Percentiles rank a stretch among this genome's conserved stretches.
These are phyloP conservation scores for Malurus elegans DNA, from an alignment of 2,113 vertebrate genomes.

Conservation along the genomic window DNA sequence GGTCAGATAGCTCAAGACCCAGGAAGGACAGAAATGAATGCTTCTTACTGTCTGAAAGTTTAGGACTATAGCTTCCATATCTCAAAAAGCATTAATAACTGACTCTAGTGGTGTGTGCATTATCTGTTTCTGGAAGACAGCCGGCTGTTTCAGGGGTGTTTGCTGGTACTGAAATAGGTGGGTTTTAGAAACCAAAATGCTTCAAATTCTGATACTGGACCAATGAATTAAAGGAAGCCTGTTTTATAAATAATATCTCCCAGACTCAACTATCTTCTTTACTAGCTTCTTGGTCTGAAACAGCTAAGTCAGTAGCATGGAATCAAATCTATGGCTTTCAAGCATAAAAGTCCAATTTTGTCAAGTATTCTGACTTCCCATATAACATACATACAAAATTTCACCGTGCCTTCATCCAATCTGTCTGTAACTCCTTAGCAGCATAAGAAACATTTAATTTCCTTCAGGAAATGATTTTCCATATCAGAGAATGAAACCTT, in stretches of 20 bases:
- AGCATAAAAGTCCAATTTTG: background rate
- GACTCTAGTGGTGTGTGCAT: background rate
- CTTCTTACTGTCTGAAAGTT: background rate
- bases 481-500: background rate
- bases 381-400: background rate
- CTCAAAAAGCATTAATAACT: slow-evolving; percentile 12
- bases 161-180: background rate
- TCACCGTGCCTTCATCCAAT: fast-evolving
- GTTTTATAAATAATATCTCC: background rate
- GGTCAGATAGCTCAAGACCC: background rate
- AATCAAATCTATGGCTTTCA: background rate
- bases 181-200: background rate
- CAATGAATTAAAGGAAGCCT: background rate
- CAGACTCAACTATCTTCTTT: background rate
- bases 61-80: background rate
- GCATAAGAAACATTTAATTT: background rate
- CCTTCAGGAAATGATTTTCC: background rate
- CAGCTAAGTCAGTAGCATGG: background rate
- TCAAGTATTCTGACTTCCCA: background rate
- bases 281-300: background rate
- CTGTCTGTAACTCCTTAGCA: background rate
- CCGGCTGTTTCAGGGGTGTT: background rate
- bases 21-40: background rate
- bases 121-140: background rate
- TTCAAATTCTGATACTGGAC: background rate